Evolutionary conservation across 2,888 invertebrate species (phyloP).

Genomic region (Leuctra nigra): DNA sequence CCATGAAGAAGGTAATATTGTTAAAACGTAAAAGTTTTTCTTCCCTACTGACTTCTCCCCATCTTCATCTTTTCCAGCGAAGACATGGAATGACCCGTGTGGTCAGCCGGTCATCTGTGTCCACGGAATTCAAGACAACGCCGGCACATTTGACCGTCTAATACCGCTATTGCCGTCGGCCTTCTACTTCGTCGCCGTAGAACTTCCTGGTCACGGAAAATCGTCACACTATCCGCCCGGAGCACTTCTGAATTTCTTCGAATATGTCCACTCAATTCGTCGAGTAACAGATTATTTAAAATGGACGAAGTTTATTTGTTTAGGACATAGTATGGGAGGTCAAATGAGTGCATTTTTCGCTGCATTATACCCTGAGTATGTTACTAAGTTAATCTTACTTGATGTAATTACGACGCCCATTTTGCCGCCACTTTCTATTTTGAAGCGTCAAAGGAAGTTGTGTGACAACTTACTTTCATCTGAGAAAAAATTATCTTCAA

Average conservation of each 20-base stretch:
- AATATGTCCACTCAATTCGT: constrained; percentile 35
- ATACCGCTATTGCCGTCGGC: constrained; percentile 37
- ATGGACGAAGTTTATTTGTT: constrained; percentile 39
- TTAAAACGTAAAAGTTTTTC: too few species aligned
- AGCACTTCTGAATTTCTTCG: constrained; percentile 36
- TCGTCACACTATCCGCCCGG: constrained; percentile 41
- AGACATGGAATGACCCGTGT: constrained; percentile 34
- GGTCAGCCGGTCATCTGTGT: constrained; percentile 35
- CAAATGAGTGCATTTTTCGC: constrained; percentile 40
- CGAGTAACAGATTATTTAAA: constrained; percentile 38
- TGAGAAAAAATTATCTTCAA: constrained; percentile 31
- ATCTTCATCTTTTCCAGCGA: too few species aligned
- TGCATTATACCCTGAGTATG: constrained; percentile 40
- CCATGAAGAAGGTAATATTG: too few species aligned
- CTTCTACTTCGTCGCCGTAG: constrained; percentile 40
- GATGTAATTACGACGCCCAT: constrained; percentile 38
- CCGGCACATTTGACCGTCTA: constrained; percentile 41
- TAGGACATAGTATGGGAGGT: constrained; percentile 48
- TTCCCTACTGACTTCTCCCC: too few species aligned
- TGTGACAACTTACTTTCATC: constrained; percentile 39
- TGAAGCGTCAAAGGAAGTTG: constrained; percentile 36
- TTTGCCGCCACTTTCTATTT: constrained; percentile 31
- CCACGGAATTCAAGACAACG: constrained; percentile 43
- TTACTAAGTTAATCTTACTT: constrained; percentile 42
- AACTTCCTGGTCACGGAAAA: constrained; percentile 45